Evolutionary conservation across 2,797 vertebrate species (phyloP), one percentile per base, ranked within the genome.

Genomic region (Scleropages formosus): DNA sequence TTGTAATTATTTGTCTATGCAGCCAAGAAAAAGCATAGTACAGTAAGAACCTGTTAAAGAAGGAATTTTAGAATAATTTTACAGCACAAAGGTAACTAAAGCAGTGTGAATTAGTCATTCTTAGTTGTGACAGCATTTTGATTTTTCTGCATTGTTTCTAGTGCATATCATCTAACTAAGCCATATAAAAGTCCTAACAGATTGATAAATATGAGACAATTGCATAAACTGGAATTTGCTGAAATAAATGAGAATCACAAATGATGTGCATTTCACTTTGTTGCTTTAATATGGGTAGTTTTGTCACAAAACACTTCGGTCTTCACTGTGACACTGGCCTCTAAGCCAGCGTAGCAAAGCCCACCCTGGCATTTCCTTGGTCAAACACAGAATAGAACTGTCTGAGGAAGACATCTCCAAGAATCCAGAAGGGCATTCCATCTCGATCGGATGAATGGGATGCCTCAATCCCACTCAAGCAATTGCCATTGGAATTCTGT

Each of bases 311-410:
- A 39, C 31, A 51, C 10, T 18, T 2, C 39, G 20, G 66, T 20
- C 10, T 22, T 49, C n/a, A 51, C 13, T n/a, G n/a, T 49, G 67
- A 69, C 18, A 27, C 39, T 8, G 24, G 39, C 8, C 24, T 73
- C 64, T 79, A 76, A 53, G 69, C 78, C 20, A 76, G 74, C 12
- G 4, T 73, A 11, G 78, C 75, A 64, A 79, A 79, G 26, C 78
- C 75, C 20, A 76, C 78, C 47, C 74, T 68, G 59, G 4, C 53
- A 26, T 79, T 79, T 24, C 75, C 78, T 46, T 79, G 70, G 64
- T 79, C 78, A 31, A 79, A 79, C 26, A 79, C 75, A 10, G 78
- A 68, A 58, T 79, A 79, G 31, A 76, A 79, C 24, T 76, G 62
- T 31, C 74, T 67, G 24, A 79, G 68, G 75, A 79, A 79, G 12